Percentiles rank a stretch among this genome's conserved stretches.
These are phyloP conservation scores for Microtus pennsylvanicus DNA, from an alignment of 2,113 vertebrate species.

Conservation along the genomic window DNA sequence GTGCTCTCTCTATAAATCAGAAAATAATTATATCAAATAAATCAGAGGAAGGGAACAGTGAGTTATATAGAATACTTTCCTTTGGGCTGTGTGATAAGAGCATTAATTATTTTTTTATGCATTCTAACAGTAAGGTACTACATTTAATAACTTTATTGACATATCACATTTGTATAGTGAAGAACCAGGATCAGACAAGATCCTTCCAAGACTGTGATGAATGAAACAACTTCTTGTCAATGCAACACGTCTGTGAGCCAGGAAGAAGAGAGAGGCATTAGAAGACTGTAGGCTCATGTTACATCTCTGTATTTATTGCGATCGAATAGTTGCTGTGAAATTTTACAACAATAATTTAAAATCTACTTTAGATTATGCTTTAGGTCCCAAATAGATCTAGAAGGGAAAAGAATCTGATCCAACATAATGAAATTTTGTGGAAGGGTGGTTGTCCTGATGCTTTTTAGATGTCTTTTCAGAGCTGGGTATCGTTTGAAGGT, in stretches of 20 bases:
- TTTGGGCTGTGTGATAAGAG: conserved; percentile 44
- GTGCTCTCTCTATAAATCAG: background rate
- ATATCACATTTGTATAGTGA: conserved; percentile 24
- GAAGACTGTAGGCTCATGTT: background rate
- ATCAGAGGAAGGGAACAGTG: conserved; percentile 1
- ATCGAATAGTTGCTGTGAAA: background rate
- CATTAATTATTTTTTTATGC: conserved; percentile 51
- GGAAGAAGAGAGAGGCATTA: background rate
- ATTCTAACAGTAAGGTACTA: conserved; percentile 17
- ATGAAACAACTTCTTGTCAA: conserved; percentile 55
- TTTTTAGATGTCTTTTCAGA: background rate
- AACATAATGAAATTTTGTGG: background rate
- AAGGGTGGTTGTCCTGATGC: background rate
- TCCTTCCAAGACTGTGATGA: conserved; percentile 48
- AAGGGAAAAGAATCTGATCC: background rate
- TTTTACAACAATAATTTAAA: conserved; percentile 41
- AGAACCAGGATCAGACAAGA: conserved; percentile 17
- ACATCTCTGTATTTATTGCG: background rate
- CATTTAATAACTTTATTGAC: conserved; percentile 56
- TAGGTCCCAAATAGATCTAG: conserved; percentile 30
- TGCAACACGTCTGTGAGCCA: conserved; percentile 57
- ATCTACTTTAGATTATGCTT: conserved; percentile 7
- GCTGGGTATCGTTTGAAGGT: background rate
- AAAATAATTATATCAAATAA: conserved; percentile 35
- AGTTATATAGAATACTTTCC: conserved; percentile 31